A percentile compares a stretch with the other conserved stretches of the same genome.
These are phyloP conservation scores for Falco cherrug DNA, from an alignment of 2,797 vertebrate genomes.

Conservation along the genomic window DNA sequence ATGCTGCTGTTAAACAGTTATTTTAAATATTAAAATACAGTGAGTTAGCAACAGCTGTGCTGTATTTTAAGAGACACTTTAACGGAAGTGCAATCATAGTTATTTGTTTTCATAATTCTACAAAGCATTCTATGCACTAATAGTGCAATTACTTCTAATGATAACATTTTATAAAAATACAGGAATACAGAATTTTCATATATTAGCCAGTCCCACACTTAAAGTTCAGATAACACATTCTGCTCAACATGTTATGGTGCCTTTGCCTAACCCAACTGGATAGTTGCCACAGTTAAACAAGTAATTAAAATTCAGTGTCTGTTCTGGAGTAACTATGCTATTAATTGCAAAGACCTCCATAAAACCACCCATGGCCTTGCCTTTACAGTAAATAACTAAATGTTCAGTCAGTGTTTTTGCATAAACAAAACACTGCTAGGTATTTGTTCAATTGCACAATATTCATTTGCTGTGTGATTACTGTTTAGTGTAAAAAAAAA, in stretches of 20 bases:
- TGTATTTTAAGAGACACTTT: slow-evolving; percentile 83
- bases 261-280: slow-evolving; percentile 88
- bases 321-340: slow-evolving; percentile 81
- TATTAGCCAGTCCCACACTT: slow-evolving; percentile 73
- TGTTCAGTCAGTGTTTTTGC: slow-evolving; percentile 74
- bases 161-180: slow-evolving; percentile 78
- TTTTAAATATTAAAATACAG: slow-evolving; percentile 80
- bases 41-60: slow-evolving; percentile 79
- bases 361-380: slow-evolving; percentile 85
- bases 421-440: slow-evolving; percentile 76
- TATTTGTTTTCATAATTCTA: slow-evolving; percentile 81
- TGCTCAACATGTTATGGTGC: slow-evolving; percentile 85
- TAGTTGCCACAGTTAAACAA: slow-evolving; percentile 83
- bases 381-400: slow-evolving; percentile 80
- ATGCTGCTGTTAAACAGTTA: slow-evolving; percentile 83
- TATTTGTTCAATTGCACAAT: slow-evolving; percentile 79
- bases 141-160: slow-evolving; percentile 82
- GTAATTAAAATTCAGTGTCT: slow-evolving; percentile 75
- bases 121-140: slow-evolving; percentile 81
- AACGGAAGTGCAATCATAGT: slow-evolving; percentile 83
- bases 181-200: slow-evolving; percentile 73
- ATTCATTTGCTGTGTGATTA: slow-evolving; percentile 78
- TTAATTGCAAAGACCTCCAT: slow-evolving; percentile 82
- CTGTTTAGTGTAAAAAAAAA: slow-evolving; percentile 74
- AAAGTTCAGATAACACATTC: slow-evolving; percentile 71